Base-by-base conservation (phyloP, 2,113 vertebrate genomes). In the Scolopax mira region DNA sequence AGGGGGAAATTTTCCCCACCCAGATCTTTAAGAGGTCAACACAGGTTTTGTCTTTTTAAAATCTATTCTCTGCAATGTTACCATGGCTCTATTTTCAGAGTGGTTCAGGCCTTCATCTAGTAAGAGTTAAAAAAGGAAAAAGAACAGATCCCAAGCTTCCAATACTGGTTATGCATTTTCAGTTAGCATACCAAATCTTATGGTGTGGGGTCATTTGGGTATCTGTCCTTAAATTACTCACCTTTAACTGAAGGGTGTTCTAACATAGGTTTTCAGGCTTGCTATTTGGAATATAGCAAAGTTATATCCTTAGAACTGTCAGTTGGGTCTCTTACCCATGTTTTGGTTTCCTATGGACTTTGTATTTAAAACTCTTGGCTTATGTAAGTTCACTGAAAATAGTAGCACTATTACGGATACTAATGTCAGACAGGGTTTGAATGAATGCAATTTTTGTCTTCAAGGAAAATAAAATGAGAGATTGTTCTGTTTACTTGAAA, bases 261-360 rank as follows among this genome's bases (percentile, higher is more conserved):
- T 46, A 21, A 33, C 27, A 25, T 8, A 37, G 46, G 7, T 37
- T 83, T 77, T 49, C 54, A 79, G 54, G 15, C 10, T 85, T 62
- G 15, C 12, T 73, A 24, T 85, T 83, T 77, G 22, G 22, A 37
- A 5, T 52, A 49, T 28, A 35, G 11, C 7, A 79, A 79, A 69
- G 19, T 60, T 30, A 24, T 8, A 1, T 35, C 35, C 23, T 78
- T 62, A 55, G 35, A 84, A 66, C 10, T 28, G 15, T 28, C 30
- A 27, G 0, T 1, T 73, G 7, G 4, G 4, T 58, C 24, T 78
- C 28, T n/a, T 51, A n/a, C 2, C 16, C 7, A 5, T 22, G 6
- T 46, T 67, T 92, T 51, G 8, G 2, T 79, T 86, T 25, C 5
- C 28, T 58, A 4, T 25, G 13, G 41, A 46, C 13, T 78, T 60